phyloP scores from a whole-genome alignment of 2,888 invertebrate genomes.

The Idaea aversata region DNA sequence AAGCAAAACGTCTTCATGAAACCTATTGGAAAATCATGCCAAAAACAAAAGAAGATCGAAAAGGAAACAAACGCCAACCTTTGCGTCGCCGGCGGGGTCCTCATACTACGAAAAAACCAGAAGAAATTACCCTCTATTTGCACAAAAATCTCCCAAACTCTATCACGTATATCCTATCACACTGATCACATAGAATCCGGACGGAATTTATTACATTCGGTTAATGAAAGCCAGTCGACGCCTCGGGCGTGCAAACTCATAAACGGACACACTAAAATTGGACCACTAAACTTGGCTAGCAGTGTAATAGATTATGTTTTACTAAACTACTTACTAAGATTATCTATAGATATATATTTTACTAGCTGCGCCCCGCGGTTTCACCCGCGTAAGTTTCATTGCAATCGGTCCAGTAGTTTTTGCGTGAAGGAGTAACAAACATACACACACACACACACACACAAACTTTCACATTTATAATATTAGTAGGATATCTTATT shows the following conservation, averaged over 20 bases:
- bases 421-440: too few species aligned
- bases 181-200: slow-evolving; percentile 34
- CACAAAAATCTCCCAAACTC: not conserved
- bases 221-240: slow-evolving; percentile 62
- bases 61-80: slow-evolving; percentile 21
- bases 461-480: too few species aligned
- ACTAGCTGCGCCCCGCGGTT: too few species aligned
- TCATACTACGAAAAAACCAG: not conserved
- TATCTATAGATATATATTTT: too few species aligned
- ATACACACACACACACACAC: too few species aligned
- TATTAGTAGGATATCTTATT: too few species aligned
- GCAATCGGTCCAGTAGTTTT: too few species aligned
- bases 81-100: not conserved
- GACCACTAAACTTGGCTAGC: slow-evolving; percentile 1
- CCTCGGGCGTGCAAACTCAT: slow-evolving; percentile 57
- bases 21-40: too few species aligned
- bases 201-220: slow-evolving; percentile 52
- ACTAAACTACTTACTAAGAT: not conserved
- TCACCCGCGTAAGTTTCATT: too few species aligned
- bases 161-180: slow-evolving; percentile 28
- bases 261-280: slow-evolving; percentile 49
- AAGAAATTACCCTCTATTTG: slow-evolving; percentile 11
- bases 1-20: too few species aligned
- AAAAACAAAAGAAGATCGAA: too few species aligned
- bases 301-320: not conserved